Percentiles rank a stretch among this genome's conserved stretches.
phyloP scores from a whole-genome alignment of 2,797 vertebrate genomes.

The Strix occidentalis region DNA sequence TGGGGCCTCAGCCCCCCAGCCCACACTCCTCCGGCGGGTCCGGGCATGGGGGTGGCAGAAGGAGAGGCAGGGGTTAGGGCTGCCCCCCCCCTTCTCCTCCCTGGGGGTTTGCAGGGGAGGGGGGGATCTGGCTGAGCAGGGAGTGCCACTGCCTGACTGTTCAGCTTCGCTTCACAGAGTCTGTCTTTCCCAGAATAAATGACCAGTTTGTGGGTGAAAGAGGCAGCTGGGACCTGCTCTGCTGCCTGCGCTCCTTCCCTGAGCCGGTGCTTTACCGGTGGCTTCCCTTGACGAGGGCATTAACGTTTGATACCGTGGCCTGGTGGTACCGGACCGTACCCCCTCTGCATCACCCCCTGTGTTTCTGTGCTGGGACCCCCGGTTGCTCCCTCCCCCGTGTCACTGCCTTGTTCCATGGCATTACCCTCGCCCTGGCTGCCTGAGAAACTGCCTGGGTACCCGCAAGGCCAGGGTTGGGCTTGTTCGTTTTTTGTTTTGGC shows the following conservation, averaged over 20 bases:
- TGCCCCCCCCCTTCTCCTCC: not conserved
- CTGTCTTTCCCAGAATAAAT: not conserved
- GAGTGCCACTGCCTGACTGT: not conserved
- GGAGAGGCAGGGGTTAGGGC: not conserved
- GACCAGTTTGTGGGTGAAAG: not conserved
- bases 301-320: not conserved
- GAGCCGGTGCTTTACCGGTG: not conserved
- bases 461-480: not conserved
- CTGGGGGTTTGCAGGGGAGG: not conserved
- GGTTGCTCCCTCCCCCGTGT: not conserved
- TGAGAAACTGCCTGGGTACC: not conserved
- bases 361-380: not conserved
- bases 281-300: slow-evolving; percentile 24
- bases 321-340: not conserved
- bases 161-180: not conserved
- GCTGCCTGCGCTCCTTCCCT: not conserved
- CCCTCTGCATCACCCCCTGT: not conserved
- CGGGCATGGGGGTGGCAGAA: not conserved
- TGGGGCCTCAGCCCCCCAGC: not conserved
- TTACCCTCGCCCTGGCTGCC: not conserved
- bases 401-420: not conserved
- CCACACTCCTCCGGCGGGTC: not conserved
- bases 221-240: not conserved
- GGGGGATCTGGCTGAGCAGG: not conserved
- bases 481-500: not conserved